Base-by-base conservation (phyloP, 2,888 invertebrate species). In the Pyrochroa serraticornis region DNA sequence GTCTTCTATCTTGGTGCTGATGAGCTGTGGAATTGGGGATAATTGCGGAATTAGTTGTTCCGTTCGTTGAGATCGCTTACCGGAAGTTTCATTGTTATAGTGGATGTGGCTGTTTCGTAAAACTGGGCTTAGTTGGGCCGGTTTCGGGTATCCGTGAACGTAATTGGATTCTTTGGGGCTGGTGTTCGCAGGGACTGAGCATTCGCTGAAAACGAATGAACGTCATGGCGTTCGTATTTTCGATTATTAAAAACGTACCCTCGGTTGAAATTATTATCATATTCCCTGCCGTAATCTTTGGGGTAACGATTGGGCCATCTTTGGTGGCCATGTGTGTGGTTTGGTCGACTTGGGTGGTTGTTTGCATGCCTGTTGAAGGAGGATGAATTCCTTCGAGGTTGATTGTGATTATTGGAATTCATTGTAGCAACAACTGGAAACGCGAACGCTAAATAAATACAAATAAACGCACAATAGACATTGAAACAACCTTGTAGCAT, bases 381-480 rank as follows among this genome's bases (percentile, higher is more conserved):
- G 48, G 77, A 75, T 42, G 78, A 77, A 63, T 76, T 77, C 61
- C 77, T 76, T 61, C 77, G 73, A 57, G 76, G 67, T 65, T 75
- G 77, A 65, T 76, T 77, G 69, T 79, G 78, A 69, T 77, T 78
- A 66, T 77, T 79, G 52, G 78, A 72, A 76, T 78, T 79, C 79
- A 79, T 79, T 63, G 64, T 69, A 60, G 45, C 57, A 46, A 56
- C 62, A 53, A 58, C 68, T 66, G 47, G 36, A 30, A 55, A 55
- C 36, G 33, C 5, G 43, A 37, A 8, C 9, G 12, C 37, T 44
- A 54, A 62, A 46, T 59, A 59, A 59, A 60, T 61, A 9, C 37
- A 6, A 8, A 14, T 49, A 9, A 39, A 33, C 30, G n/a, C 12
- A 47, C 58, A 55, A 62, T 54, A 64, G 63, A 67, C 58, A 62